A percentile compares a stretch with the other conserved stretches of the same genome.
These are phyloP conservation scores for Vanessa tameamea DNA, from an alignment of 1,140 invertebrate species.

Conservation along the genomic window DNA sequence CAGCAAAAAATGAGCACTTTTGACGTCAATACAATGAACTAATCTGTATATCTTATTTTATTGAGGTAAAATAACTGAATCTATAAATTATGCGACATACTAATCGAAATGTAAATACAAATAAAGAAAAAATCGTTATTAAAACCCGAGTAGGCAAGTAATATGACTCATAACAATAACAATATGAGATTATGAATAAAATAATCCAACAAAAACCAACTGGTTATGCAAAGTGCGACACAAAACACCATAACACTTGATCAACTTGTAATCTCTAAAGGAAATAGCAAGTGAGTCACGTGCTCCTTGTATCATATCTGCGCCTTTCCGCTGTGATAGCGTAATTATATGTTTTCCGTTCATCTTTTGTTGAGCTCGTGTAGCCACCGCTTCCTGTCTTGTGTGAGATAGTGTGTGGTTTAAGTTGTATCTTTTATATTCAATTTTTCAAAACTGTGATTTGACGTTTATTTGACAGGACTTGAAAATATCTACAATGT, in stretches of 20 bases:
- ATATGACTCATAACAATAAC: background rate
- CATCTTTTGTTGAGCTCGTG: constrained; percentile 51
- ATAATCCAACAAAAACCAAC: background rate
- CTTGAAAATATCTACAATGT: no score
- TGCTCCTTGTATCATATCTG: constrained; percentile 38
- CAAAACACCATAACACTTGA: background rate
- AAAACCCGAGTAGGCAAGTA: no score
- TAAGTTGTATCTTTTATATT: background rate
- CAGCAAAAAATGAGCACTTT: no score
- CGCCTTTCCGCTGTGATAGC: constrained; percentile 61
- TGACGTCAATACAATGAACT: no score
- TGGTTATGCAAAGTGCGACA: background rate
- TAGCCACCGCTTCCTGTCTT: constrained; percentile 52
- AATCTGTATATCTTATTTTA: no score
- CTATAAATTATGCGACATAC: no score
- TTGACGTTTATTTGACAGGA: background rate
- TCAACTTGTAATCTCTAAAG: constrained; percentile 1
- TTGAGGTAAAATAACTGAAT: no score
- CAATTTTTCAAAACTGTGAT: background rate
- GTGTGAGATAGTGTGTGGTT: constrained; percentile 33
- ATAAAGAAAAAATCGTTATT: no score
- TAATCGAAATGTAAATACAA: no score
- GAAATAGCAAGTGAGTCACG: constrained; percentile 41
- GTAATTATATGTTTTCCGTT: constrained; percentile 77
- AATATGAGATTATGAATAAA: background rate